phyloP scores from a whole-genome alignment of 2,797 vertebrate genomes.

The Anabacerthia variegaticeps region DNA sequence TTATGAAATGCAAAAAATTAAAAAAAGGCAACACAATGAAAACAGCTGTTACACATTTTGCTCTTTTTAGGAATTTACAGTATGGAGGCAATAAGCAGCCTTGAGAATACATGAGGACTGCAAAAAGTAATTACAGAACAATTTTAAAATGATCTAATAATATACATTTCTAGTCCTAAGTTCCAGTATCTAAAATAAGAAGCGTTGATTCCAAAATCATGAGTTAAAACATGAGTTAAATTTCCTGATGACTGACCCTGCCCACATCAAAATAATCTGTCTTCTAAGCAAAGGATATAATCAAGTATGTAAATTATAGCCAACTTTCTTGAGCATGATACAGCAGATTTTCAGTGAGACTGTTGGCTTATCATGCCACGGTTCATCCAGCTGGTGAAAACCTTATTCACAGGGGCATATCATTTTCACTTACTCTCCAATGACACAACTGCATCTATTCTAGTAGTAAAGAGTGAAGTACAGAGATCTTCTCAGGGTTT shows the following conservation, averaged over 20 bases:
- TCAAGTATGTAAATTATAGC: background rate
- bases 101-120: background rate
- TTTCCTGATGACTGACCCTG: background rate
- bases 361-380: background rate
- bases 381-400: background rate
- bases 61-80: background rate
- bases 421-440: background rate
- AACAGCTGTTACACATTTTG: background rate
- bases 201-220: background rate
- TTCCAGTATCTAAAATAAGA: background rate
- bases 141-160: background rate
- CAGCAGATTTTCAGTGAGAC: background rate
- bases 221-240: background rate
- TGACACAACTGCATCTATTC: background rate
- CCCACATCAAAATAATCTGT: background rate
- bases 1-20: background rate
- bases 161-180: background rate
- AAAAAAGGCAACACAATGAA: background rate
- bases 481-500: background rate
- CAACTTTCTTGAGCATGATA: background rate
- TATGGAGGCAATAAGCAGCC: background rate
- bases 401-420: background rate
- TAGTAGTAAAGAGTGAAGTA: background rate
- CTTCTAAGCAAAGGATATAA: background rate
- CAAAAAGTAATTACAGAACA: conserved; percentile 23